phyloP scores from a whole-genome alignment of 2,797 vertebrate genomes.

The Acanthurus tractus region DNA sequence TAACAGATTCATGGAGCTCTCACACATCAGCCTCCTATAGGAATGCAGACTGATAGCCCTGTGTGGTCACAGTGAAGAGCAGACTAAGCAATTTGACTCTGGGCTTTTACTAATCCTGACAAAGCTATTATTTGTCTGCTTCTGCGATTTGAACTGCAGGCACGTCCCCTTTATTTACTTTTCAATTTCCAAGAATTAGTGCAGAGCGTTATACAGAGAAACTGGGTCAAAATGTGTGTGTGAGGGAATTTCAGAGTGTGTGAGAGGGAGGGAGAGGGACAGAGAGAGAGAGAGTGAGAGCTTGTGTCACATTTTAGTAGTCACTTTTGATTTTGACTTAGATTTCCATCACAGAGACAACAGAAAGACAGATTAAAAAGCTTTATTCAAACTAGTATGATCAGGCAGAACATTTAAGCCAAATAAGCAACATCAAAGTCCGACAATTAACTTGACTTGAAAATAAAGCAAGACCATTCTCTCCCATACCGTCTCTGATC shows the following conservation, averaged over 20 bases:
- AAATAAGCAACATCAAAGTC: slow-evolving; percentile 82
- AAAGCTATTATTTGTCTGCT: slow-evolving; percentile 75
- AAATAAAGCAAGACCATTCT: slow-evolving; percentile 79
- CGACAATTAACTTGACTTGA: slow-evolving; percentile 69
- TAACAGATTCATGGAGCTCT: slow-evolving; percentile 10
- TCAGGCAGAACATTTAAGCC: slow-evolving; percentile 83
- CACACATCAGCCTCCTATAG: slow-evolving; percentile 23
- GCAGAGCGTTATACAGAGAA: slow-evolving; percentile 64
- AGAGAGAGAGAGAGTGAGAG: slow-evolving; percentile 6
- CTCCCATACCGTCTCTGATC: slow-evolving; percentile 73
- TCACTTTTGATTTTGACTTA: slow-evolving; percentile 56
- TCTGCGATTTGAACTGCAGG: slow-evolving; percentile 63
- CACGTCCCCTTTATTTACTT: slow-evolving; percentile 70
- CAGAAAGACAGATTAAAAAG: slow-evolving; percentile 75
- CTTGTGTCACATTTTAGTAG: slow-evolving; percentile 40
- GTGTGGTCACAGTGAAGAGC: slow-evolving; percentile 58
- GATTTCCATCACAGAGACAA: slow-evolving; percentile 58
- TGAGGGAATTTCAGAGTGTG: slow-evolving; percentile 44
- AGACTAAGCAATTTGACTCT: slow-evolving; percentile 53
- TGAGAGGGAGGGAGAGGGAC: background rate
- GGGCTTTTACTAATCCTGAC: slow-evolving; percentile 65
- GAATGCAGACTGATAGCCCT: slow-evolving; percentile 37
- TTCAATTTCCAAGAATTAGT: slow-evolving; percentile 80
- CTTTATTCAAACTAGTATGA: slow-evolving; percentile 86
- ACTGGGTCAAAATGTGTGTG: slow-evolving; percentile 76